phyloP scores from a whole-genome alignment of 2,888 invertebrate genomes.

The Philaethria dido region DNA sequence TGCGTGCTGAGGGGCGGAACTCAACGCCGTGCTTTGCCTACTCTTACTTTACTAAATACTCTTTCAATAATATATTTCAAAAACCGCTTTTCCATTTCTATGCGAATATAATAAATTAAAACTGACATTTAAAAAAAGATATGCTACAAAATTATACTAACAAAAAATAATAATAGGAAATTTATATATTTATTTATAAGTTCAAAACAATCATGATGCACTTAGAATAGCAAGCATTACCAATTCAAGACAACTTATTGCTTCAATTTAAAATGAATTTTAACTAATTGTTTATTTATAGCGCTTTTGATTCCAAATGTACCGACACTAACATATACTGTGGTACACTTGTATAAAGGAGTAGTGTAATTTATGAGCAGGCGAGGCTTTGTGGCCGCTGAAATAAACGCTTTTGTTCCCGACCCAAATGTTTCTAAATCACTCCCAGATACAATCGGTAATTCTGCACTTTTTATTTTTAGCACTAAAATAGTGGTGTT shows the following conservation, averaged over 20 bases:
- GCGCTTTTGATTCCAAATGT: slow-evolving; percentile 34
- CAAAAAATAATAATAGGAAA: slow-evolving; percentile 12
- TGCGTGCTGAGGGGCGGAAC: no score
- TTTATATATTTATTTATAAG: no score
- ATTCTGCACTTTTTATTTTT: slow-evolving; percentile 52
- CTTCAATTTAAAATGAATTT: not conserved
- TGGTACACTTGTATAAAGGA: slow-evolving; percentile 37
- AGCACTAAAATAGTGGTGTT: slow-evolving; percentile 21
- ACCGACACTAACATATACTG: slow-evolving; percentile 33
- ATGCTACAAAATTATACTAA: not conserved
- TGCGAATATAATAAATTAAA: not conserved
- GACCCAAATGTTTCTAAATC: slow-evolving; percentile 64
- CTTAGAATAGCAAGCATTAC: no score
- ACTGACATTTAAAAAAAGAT: not conserved
- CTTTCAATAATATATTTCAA: no score
- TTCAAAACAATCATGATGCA: no score
- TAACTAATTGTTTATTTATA: slow-evolving; percentile 3
- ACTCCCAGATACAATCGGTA: slow-evolving; percentile 62
- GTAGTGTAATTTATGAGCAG: slow-evolving; percentile 59
- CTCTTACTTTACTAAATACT: no score
- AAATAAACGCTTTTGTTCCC: slow-evolving; percentile 61
- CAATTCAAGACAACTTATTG: not conserved
- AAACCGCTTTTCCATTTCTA: no score
- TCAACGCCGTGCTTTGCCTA: no score
- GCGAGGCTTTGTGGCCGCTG: slow-evolving; percentile 57